Evolutionary conservation across 2,797 vertebrate species (phyloP).

Genomic region (Sebastes matsubarae): DNA sequence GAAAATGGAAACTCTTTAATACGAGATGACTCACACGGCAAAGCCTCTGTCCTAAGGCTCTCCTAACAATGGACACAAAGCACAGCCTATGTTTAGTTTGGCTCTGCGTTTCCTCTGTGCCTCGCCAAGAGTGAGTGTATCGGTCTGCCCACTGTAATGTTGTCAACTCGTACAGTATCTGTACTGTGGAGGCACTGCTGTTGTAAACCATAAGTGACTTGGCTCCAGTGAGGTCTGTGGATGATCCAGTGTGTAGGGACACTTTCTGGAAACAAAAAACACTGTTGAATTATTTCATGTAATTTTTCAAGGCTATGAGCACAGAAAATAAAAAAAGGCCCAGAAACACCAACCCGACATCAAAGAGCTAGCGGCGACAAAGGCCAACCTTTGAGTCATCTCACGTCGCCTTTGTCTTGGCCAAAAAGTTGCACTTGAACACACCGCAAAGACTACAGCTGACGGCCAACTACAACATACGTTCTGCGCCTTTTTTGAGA

Average conservation of each 20-base stretch:
- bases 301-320: neutral
- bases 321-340: neutral
- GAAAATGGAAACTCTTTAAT: slow-evolving; percentile 71
- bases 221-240: neutral
- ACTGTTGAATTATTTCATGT: neutral
- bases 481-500: no score
- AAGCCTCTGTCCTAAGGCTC: slow-evolving; percentile 56
- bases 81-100: slow-evolving; percentile 58
- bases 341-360: no score
- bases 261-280: neutral
- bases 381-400: no score
- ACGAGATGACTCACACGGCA: slow-evolving; percentile 60
- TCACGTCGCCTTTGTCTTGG: no score
- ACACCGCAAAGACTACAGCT: no score
- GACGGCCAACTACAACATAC: no score
- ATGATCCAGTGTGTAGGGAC: neutral
- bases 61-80: slow-evolving; percentile 64
- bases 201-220: neutral
- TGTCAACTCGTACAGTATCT: slow-evolving; percentile 1
- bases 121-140: slow-evolving; percentile 30
- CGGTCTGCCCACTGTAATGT: slow-evolving; percentile 27
- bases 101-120: slow-evolving; percentile 40
- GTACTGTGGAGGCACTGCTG: neutral
- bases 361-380: no score
- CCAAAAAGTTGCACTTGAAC: no score